Base-by-base conservation (phyloP, 2,113 vertebrate species). In the Atlantisia rogersi region DNA sequence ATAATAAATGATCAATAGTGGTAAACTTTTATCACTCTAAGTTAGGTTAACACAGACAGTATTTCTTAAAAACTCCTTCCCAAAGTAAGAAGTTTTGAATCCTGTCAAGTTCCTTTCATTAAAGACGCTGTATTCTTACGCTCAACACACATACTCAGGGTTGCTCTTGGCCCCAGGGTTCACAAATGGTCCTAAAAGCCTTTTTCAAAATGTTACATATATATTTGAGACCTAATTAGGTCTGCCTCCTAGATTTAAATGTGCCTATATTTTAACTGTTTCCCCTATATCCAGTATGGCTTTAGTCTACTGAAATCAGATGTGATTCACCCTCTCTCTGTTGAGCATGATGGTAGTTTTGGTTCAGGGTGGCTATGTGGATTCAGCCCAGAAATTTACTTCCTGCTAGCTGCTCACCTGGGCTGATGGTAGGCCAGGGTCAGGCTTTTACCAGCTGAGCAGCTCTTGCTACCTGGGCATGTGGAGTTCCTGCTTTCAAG, bases 321-420 rank as follows among this genome's bases (percentile, higher is more conserved):
- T 37, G 21, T 19, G 65, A 67, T 75, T 69, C 55, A 8, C 3
- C 16, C 37, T 82, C 37, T 11, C 82, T 81, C 21, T 12, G 26
- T 63, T 75, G 50, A 89, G 31, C n/a, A 11, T 11, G n/a, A 7
- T 58, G 14, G 17, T 71, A 8, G 1, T 86, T 83, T 65, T 81
- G 29, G 26, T 62, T 35, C 24, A 70, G 59, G 5, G 15, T 73
- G 71, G 7, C 39, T 21, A 0, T 26, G 17, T 1, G 4, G 22
- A 65, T 62, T 83, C 37, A 58, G 89, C 26, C 11, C 6, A 12
- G 29, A 11, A 64, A 55, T 53, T 56, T 32, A 24, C 12, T 15
- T 86, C 53, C 74, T 1, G 1, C 0, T 2, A 15, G 35, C 50
- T 94, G 22, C 29, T 75, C 0, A 0, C 44, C 40, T 91, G 55